Evolutionary conservation across 2,888 invertebrate genomes (phyloP).

Genomic region (Acanthopleura granulata): DNA sequence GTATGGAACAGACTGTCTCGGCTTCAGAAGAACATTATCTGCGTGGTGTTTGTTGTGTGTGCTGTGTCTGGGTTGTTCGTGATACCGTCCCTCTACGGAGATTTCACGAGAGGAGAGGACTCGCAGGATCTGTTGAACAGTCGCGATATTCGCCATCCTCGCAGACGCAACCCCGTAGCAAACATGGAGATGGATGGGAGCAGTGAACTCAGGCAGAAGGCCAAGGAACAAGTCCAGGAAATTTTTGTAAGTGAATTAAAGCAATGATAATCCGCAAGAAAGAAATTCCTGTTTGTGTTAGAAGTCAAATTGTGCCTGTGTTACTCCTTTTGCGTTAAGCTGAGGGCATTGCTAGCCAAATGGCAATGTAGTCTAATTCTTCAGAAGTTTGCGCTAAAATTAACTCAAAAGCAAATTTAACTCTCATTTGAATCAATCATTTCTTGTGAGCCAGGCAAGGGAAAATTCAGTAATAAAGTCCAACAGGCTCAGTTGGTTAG

Average conservation of each 20-base stretch:
- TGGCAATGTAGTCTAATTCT: too few species aligned
- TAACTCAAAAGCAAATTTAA: too few species aligned
- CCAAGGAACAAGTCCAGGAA: constrained; percentile 35
- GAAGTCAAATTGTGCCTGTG: too few species aligned
- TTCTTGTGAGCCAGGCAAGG: too few species aligned
- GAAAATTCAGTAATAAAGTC: too few species aligned
- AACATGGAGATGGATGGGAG: constrained; percentile 23
- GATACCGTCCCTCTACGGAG: constrained; percentile 44
- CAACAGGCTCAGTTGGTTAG: too few species aligned
- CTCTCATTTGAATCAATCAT: too few species aligned
- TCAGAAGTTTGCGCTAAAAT: too few species aligned
- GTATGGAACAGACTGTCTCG: constrained; percentile 64
- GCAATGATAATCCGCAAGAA: too few species aligned
- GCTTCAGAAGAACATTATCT: constrained; percentile 58
- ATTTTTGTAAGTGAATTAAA: constrained; percentile 34
- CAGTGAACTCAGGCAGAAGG: constrained; percentile 37
- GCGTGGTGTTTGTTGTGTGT: constrained; percentile 48
- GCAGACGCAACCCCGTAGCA: constrained; percentile 22
- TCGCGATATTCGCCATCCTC: background rate
- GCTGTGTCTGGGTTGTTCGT: constrained; percentile 52
- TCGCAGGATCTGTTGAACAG: constrained; percentile 21
- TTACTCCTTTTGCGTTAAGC: too few species aligned
- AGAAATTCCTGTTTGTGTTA: too few species aligned
- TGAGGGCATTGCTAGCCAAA: too few species aligned
- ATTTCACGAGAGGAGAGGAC: constrained; percentile 27